Evolutionary conservation across 2,113 vertebrate species (phyloP).

Genomic region (Cyprinodon tularosa): DNA sequence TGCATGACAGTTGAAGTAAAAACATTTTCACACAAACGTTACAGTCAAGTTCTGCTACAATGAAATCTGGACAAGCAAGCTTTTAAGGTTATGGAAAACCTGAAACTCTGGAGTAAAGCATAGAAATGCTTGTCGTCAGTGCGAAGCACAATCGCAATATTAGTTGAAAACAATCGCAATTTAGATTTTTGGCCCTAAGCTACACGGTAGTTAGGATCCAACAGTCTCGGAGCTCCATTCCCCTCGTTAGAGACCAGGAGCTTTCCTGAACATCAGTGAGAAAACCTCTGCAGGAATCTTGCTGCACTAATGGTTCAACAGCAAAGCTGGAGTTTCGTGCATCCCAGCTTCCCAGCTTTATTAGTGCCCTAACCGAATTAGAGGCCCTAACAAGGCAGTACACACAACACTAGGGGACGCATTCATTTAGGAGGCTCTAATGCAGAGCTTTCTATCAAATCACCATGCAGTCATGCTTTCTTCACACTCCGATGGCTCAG

Average conservation of each 20-base stretch:
- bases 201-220: neutral
- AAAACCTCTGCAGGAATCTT: conserved; percentile 7
- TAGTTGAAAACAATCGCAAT: too few relatives aligned
- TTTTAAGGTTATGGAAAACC: too few relatives aligned
- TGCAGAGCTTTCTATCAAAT: conserved; percentile 65
- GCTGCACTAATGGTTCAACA: conserved; percentile 1
- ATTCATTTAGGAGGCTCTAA: conserved; percentile 65
- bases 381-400: conserved; percentile 63
- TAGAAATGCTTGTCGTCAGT: too few relatives aligned
- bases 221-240: neutral
- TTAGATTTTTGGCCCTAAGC: too few relatives aligned
- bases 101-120: too few relatives aligned
- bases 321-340: conserved; percentile 44
- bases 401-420: conserved; percentile 63
- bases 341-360: conserved; percentile 62
- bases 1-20: too few relatives aligned
- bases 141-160: too few relatives aligned
- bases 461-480: conserved; percentile 30
- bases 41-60: too few relatives aligned
- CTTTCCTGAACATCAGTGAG: conserved; percentile 7
- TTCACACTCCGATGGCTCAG: conserved; percentile 7
- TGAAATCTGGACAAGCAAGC: too few relatives aligned
- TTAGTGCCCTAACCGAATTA: conserved; percentile 71
- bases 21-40: too few relatives aligned
- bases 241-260: conserved; percentile 13